Evolutionary conservation across 2,797 vertebrate genomes (phyloP).

Genomic region (Tarsius wallacei): DNA sequence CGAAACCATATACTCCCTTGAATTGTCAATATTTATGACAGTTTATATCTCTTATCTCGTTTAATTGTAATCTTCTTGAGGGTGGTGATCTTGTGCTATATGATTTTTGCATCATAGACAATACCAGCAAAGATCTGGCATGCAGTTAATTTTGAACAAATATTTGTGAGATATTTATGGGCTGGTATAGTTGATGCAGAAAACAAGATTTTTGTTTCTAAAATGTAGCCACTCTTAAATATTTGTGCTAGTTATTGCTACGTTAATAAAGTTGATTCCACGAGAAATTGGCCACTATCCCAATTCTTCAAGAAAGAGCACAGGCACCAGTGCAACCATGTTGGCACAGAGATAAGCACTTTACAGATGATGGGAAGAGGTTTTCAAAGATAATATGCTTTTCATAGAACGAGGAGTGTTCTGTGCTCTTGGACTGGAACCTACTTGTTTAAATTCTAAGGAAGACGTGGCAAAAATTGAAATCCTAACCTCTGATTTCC

Average conservation of each 20-base stretch:
- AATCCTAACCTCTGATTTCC: background rate
- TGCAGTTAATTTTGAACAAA: background rate
- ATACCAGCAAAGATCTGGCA: background rate
- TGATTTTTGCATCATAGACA: background rate
- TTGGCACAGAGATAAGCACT: background rate
- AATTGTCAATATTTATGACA: background rate
- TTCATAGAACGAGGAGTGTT: background rate
- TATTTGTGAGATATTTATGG: background rate
- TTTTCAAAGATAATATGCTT: background rate
- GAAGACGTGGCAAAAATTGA: background rate
- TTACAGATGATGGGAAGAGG: background rate
- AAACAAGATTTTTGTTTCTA: background rate
- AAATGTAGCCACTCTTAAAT: background rate
- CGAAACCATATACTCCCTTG: background rate
- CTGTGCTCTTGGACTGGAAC: background rate
- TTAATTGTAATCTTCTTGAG: constrained; percentile 21
- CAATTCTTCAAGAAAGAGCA: background rate
- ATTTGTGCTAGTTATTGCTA: background rate
- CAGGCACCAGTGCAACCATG: rapidly evolving
- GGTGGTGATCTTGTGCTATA: background rate
- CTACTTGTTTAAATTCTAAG: background rate
- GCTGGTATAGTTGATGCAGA: background rate
- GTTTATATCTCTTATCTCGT: background rate
- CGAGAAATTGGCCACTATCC: background rate
- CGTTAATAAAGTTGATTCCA: background rate